Percentiles rank a stretch among this genome's conserved stretches.
Evolutionary conservation across 2,113 vertebrate genomes (phyloP).

Genomic region (Camelus dromedarius): DNA sequence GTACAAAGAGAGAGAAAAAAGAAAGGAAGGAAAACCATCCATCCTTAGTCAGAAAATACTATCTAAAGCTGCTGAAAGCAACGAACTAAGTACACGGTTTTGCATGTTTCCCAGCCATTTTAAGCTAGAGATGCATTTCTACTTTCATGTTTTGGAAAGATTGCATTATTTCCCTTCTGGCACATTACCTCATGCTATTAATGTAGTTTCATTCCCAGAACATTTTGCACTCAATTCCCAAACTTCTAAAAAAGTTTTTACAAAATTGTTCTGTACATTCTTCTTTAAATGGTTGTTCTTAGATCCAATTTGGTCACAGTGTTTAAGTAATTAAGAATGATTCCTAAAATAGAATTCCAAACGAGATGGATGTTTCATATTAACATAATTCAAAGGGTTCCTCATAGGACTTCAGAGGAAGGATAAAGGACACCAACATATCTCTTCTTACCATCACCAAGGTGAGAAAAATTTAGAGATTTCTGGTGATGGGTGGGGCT

Average conservation of each 20-base stretch:
- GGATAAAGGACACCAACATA: neutral
- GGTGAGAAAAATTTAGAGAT: neutral
- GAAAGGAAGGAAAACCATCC: neutral
- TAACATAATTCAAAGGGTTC: neutral
- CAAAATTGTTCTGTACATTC: neutral
- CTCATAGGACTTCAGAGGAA: neutral
- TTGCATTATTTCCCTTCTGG: conserved; percentile 3
- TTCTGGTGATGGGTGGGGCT: neutral
- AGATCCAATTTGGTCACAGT: neutral
- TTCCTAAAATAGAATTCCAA: neutral
- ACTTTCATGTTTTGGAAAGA: conserved; percentile 29
- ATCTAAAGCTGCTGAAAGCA: conserved; percentile 18
- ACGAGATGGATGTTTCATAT: neutral
- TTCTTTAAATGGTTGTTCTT: neutral
- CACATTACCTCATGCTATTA: neutral
- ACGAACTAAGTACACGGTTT: neutral
- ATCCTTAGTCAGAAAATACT: neutral
- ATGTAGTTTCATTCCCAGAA: neutral
- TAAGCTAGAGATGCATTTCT: conserved; percentile 2
- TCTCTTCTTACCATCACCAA: neutral
- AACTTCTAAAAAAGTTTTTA: neutral
- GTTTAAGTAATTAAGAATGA: neutral
- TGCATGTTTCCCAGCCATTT: neutral
- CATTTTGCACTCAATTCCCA: conserved; percentile 7
- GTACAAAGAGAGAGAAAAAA: neutral